A percentile compares a stretch with the other conserved stretches of the same genome.
Conservation (phyloP, 2,797 vertebrate species). For the Parotocinclus haroldoi region DNA sequence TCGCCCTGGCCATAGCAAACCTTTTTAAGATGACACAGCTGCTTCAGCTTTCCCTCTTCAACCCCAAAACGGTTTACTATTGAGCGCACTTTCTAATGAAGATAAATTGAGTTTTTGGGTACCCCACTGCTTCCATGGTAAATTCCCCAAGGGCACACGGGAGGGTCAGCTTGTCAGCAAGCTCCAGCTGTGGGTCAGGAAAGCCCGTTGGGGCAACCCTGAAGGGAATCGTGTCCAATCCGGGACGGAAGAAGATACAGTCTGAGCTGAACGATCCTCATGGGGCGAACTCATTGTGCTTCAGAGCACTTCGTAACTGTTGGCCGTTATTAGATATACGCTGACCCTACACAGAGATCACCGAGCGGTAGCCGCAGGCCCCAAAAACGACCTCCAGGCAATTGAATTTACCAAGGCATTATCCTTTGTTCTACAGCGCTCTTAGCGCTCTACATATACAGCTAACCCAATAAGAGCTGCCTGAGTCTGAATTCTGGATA, state of each 20-base stretch:
- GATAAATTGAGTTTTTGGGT: conserved; percentile 42
- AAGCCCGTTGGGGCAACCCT: conserved; percentile 5
- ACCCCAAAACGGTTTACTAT: conserved; percentile 35
- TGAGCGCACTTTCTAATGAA: conserved; percentile 42
- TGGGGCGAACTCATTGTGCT: conserved; percentile 26
- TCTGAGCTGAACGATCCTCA: conserved; percentile 31
- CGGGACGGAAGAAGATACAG: conserved; percentile 32
- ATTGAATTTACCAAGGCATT: conserved; percentile 47
- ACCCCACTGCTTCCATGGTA: conserved; percentile 15
- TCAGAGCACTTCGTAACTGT: conserved; percentile 41
- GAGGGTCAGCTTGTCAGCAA: conserved; percentile 35
- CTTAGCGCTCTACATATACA: conserved; percentile 26
- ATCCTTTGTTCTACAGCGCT: conserved; percentile 33
- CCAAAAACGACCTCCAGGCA: conserved; percentile 36
- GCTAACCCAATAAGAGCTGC: conserved; percentile 40
- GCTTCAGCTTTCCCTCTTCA: conserved; percentile 35
- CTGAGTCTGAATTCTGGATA: conserved; percentile 22
- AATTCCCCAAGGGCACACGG: conserved; percentile 28
- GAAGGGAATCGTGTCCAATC: conserved; percentile 12
- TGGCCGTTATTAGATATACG: conserved; percentile 43
- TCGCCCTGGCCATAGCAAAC: conserved; percentile 13
- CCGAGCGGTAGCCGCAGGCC: conserved; percentile 16
- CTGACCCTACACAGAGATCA: conserved; percentile 45
- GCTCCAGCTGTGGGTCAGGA: conserved; percentile 38
- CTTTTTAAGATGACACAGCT: conserved; percentile 39